Evolutionary conservation across 2,113 vertebrate genomes (phyloP), one percentile per base, ranked within the genome.

Genomic region (Cranoglanis bouderius): DNA sequence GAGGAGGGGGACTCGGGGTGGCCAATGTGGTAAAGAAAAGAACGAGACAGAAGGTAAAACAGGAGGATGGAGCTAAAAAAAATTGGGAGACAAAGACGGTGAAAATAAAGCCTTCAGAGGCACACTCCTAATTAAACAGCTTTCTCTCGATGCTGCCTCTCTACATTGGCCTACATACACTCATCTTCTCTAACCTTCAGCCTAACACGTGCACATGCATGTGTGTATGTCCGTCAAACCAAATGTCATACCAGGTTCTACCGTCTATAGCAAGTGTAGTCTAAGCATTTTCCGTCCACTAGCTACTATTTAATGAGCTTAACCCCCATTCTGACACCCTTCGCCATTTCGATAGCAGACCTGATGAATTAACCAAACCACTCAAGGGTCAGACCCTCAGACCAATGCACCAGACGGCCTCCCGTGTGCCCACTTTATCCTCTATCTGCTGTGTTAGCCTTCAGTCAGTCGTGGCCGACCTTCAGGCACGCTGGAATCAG

Each of bases 81-180:
- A 84, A 55, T 43, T 13, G 59, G 65, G 87, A 89, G 81, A 85
- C 65, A 88, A 65, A 90, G 87, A 87, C 38, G 43, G 85, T 65
- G 72, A 78, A 92, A 91, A 91, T 91, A 93, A 92, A 93, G 94
- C 92, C 95, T 94, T 95, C 92, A 93, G 94, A 95, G 94, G 94
- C 92, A 93, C 94, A 94, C 94, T 96, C 95, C 95, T 95, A 95
- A 96, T 96, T 96, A 96, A 95, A 95, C 93, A 94, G 93, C 94
- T 95, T 95, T 93, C 93, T 94, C 94, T 94, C 94, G 92, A 93
- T 90, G 93, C 91, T 96, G 95, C 94, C 95, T 95, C 94, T 95
- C 94, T 94, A 93, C 92, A 61, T 93, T 92, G 95, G 94, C 95
- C 95, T 95, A 96, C 94, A 96, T 95, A 96, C 92, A 94, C 91